phyloP scores from a whole-genome alignment of 2,113 vertebrate genomes.

The Dryoscopus gambensis region DNA sequence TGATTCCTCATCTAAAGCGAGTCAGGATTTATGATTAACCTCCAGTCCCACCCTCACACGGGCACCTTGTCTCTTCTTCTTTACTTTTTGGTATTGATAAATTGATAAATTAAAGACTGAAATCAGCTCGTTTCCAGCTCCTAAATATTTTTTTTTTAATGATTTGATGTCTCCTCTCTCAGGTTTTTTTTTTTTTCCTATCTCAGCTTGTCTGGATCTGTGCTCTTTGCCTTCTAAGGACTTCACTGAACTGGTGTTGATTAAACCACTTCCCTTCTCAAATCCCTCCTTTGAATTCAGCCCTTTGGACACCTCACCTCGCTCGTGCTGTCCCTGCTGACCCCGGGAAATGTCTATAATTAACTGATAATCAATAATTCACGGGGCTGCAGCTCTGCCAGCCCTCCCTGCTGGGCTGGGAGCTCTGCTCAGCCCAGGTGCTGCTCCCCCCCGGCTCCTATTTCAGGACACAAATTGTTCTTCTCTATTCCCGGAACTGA shows the following conservation, averaged over 20 bases:
- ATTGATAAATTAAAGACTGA: not conserved
- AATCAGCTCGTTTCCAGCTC: not conserved
- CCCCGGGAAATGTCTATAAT: not conserved
- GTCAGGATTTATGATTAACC: not conserved
- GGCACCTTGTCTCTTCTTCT: not conserved
- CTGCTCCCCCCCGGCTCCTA: not conserved
- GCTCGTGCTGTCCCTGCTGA: not conserved
- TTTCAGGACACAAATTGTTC: not conserved
- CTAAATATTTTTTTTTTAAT: too few relatives aligned
- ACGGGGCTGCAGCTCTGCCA: not conserved
- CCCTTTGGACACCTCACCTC: not conserved
- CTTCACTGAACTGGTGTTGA: not conserved
- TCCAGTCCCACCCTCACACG: accelerated
- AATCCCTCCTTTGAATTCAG: not conserved
- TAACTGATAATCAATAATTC: not conserved
- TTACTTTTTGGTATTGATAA: not conserved
- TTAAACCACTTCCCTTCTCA: not conserved
- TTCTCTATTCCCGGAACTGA: not conserved
- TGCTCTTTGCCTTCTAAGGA: not conserved
- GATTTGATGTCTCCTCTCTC: not conserved
- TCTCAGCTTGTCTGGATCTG: accelerated
- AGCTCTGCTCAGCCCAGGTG: not conserved
- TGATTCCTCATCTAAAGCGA: not conserved
- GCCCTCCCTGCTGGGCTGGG: not conserved
- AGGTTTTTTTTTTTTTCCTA: not conserved